phyloP scores from a whole-genome alignment of 2,113 vertebrate species.

The Microcebus murinus region DNA sequence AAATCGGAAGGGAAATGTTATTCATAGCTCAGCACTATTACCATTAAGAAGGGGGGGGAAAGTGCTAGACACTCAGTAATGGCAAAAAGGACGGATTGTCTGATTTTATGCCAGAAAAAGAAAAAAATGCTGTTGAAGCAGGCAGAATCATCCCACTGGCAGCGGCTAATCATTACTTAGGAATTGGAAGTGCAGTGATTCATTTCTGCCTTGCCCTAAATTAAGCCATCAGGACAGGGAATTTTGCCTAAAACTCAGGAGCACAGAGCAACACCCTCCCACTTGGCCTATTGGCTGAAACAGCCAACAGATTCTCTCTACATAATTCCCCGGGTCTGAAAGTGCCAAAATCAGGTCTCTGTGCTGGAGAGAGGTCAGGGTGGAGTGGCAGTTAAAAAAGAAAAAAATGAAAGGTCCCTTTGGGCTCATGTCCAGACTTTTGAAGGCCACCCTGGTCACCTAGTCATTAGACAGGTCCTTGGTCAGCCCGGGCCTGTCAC shows the following conservation, averaged over 20 bases:
- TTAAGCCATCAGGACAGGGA: constrained; percentile 56
- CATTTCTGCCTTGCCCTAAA: constrained; percentile 70
- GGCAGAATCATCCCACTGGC: constrained; percentile 58
- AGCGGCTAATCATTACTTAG: constrained; percentile 65
- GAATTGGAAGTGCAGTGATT: constrained; percentile 58
- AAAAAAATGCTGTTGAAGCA: constrained; percentile 45
- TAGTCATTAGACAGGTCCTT: neutral
- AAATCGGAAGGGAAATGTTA: constrained; percentile 40
- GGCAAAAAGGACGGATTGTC: constrained; percentile 29
- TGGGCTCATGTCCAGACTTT: neutral
- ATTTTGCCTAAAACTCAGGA: constrained; percentile 45
- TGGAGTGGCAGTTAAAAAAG: neutral
- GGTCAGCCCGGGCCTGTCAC: neutral
- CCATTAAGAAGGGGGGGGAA: constrained; percentile 6
- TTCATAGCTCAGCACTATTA: constrained; percentile 49
- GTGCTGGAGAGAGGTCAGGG: neutral
- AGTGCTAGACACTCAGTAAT: neutral
- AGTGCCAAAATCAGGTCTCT: neutral
- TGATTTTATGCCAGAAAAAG: constrained; percentile 70
- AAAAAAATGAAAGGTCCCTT: neutral
- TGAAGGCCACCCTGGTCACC: constrained; percentile 18
- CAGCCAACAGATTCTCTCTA: neutral
- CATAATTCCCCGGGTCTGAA: constrained; percentile 27
- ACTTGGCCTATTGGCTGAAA: constrained; percentile 2
- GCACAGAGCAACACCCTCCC: neutral